Conservation (phyloP, 2,888 invertebrate genomes). For the Crematogaster levior region DNA sequence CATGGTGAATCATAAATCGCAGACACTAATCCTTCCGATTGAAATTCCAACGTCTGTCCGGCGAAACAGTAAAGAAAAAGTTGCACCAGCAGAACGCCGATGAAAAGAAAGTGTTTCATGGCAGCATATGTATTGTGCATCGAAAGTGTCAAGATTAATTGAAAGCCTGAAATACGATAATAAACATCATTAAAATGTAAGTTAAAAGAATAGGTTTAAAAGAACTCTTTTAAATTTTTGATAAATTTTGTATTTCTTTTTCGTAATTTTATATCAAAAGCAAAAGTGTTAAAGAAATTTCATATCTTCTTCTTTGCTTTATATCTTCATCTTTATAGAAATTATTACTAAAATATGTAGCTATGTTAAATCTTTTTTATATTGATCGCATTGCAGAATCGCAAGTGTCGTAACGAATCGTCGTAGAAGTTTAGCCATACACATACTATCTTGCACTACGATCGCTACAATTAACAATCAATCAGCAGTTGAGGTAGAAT, state of each 20-base stretch:
- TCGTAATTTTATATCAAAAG: not conserved
- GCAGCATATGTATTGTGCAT: not conserved
- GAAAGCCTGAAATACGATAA: conserved; percentile 41
- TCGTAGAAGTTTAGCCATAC: too few species aligned
- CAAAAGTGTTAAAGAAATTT: not conserved
- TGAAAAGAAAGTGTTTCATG: conserved; percentile 62
- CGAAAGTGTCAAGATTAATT: conserved; percentile 19
- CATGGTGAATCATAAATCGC: conserved; percentile 34
- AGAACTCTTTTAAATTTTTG: too few species aligned
- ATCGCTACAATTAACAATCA: too few species aligned
- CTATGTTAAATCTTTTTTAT: too few species aligned
- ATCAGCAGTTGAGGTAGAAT: too few species aligned
- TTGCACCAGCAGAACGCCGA: conserved; percentile 70
- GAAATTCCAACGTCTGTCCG: conserved; percentile 72
- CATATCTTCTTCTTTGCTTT: too few species aligned
- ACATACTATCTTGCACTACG: too few species aligned
- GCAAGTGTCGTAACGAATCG: too few species aligned
- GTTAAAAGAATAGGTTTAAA: too few species aligned
- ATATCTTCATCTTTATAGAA: not conserved
- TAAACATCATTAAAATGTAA: not conserved
- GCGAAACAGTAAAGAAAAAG: conserved; percentile 73
- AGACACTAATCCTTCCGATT: conserved; percentile 54
- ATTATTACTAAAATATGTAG: not conserved
- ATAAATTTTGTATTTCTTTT: not conserved
- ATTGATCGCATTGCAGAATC: too few species aligned